phyloP scores from a whole-genome alignment of 2,797 vertebrate genomes.

The Eleutherodactylus coqui region DNA sequence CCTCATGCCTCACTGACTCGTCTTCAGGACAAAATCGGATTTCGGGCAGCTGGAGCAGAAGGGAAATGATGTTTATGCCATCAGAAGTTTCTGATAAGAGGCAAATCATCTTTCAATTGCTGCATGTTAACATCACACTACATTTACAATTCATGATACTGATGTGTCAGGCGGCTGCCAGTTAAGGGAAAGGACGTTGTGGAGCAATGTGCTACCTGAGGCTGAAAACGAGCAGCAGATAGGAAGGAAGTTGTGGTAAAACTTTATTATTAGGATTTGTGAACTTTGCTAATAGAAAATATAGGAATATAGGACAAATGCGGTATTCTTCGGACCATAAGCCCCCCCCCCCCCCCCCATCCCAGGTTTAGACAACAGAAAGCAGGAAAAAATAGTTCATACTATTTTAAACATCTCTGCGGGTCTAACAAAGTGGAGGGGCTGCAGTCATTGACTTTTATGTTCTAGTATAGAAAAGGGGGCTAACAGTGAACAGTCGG shows the following conservation, averaged over 20 bases:
- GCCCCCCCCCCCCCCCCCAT: too few species aligned
- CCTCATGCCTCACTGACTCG: background rate
- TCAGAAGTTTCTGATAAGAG: constrained; percentile 6
- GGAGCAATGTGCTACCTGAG: background rate
- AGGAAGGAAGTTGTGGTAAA: background rate
- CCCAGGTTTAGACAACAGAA: too few species aligned
- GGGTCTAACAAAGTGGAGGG: too few species aligned
- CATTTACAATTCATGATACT: constrained; percentile 20
- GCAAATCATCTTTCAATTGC: background rate
- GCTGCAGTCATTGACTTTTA: too few species aligned
- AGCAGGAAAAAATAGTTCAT: too few species aligned
- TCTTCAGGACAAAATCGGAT: constrained; percentile 37
- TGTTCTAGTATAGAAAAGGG: too few species aligned
- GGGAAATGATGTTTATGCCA: constrained; percentile 32
- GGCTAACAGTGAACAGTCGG: too few species aligned
- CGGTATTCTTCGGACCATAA: too few species aligned
- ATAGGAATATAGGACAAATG: too few species aligned
- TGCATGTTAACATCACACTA: background rate
- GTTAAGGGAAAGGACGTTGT: background rate
- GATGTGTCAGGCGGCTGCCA: background rate
- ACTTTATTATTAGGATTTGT: background rate
- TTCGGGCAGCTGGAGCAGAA: constrained; percentile 29
- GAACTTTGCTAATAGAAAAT: too few species aligned
- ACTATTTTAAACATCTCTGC: too few species aligned
- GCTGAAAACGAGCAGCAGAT: background rate